Evolutionary conservation across 2,113 vertebrate genomes (phyloP).

Genomic region (Calypte anna): DNA sequence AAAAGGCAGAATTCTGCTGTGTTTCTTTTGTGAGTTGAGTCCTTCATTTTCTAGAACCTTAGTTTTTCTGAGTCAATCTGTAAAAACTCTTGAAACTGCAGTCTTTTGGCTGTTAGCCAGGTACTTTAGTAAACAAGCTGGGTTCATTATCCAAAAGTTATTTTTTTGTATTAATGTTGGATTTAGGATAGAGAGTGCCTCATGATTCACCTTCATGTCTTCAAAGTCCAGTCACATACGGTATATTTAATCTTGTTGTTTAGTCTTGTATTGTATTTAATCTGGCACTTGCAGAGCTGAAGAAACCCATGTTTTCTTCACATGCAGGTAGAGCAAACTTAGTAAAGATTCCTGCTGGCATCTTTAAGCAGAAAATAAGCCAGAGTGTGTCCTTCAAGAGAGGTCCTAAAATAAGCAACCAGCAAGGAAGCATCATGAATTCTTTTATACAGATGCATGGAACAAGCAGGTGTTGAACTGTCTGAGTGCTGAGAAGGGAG

Average conservation of each 20-base stretch:
- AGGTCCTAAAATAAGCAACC: not conserved
- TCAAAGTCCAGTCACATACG: not conserved
- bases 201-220: not conserved
- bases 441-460: not conserved
- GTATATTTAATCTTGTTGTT: not conserved
- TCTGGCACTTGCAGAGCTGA: not conserved
- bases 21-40: not conserved
- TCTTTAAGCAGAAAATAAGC: not conserved
- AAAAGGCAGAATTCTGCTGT: not conserved
- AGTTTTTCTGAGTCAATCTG: not conserved
- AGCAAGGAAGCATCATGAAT: not conserved
- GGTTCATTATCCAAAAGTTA: not conserved
- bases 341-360: not conserved
- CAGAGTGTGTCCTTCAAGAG: not conserved
- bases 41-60: not conserved
- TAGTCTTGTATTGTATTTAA: not conserved
- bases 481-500: not conserved
- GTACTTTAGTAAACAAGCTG: slow-evolving; percentile 10
- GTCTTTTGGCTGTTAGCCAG: not conserved
- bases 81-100: not conserved
- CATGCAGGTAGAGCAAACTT: not conserved
- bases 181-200: not conserved
- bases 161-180: slow-evolving; percentile 10
- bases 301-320: not conserved
- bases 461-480: not conserved